Conservation (phyloP, 2,888 invertebrate genomes). For the Sinohyriopsis cumingii region DNA sequence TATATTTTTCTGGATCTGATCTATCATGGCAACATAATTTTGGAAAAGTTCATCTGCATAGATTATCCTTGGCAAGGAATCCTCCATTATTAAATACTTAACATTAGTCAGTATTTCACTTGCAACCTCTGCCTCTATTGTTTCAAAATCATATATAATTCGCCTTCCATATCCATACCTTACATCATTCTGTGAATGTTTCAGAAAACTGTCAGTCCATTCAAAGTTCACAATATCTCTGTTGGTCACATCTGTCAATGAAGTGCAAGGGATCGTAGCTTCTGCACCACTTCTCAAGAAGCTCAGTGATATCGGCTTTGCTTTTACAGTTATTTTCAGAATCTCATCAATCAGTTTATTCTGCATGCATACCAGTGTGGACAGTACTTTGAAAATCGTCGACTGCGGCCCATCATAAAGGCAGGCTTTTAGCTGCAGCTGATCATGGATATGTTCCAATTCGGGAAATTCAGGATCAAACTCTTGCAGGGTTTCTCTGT, state of each 20-base stretch:
- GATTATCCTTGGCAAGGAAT: constrained; percentile 23
- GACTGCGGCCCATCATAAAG: constrained; percentile 22
- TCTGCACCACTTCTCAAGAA: constrained; percentile 15
- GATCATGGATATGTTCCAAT: too few species aligned
- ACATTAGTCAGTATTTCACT: constrained; percentile 22
- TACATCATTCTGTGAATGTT: constrained; percentile 32
- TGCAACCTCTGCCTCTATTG: constrained; percentile 33
- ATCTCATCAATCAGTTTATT: constrained; percentile 33
- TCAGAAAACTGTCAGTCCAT: constrained; percentile 18
- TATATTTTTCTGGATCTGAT: constrained; percentile 15
- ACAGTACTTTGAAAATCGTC: constrained; percentile 18
- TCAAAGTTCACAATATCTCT: constrained; percentile 11
- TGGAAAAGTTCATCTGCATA: constrained; percentile 45
- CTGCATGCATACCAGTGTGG: constrained; percentile 26
- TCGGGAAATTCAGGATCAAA: too few species aligned
- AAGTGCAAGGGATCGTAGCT: constrained; percentile 8
- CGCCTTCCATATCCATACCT: constrained; percentile 26
- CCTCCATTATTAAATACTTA: constrained; percentile 15
- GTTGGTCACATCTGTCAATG: constrained; percentile 20
- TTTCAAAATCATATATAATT: constrained; percentile 33
- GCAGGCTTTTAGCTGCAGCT: constrained; percentile 6
- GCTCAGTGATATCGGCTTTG: constrained; percentile 12
- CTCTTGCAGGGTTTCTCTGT: too few species aligned
- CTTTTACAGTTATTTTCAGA: constrained; percentile 8
- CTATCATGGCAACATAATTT: constrained; percentile 26